Base-by-base conservation (phyloP, 2,113 vertebrate species). In the Oncorhynchus nerka region DNA sequence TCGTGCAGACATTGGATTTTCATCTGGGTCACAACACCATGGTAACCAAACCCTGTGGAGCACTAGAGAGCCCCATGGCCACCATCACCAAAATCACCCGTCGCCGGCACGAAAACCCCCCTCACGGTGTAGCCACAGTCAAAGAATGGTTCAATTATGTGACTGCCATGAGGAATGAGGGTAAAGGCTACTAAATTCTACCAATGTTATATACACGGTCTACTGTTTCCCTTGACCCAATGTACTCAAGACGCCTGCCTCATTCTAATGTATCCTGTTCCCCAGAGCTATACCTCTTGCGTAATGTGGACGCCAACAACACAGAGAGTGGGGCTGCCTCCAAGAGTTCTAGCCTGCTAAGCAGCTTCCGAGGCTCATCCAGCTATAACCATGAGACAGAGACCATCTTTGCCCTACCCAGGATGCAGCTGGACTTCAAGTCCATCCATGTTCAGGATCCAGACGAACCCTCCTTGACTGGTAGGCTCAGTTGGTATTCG, bases 131-230 rank as follows among this genome's bases (percentile, higher is more conserved):
- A 3, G 97, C 98, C 70, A 99, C 95, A 0, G 96, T 99, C 70
- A 98, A 99, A 81, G 98, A 99, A 59, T 99, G 98, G 98, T 99
- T 99, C 88, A 95, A 94, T 90, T 99, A 99, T 0, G 97, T 99
- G 65, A 99, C 97, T 64, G 98, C 98, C 83, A 99, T 98, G 70
- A 95, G 97, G 81, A 98, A 96, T 5, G 97, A 99, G 97, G 98
- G 98, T 99, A 78, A 74, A 64, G 12, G 32, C 7, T 20, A 32
- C 13, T 30, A 16, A 67, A 67, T 32, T 11, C 12, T 15, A 11
- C 39, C 39, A 12, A 45, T 45, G 39, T 12, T 9, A 45, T 45
- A 45, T 45, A 55, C 51, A 55, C 19, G 51, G 51, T 55, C 51
- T 19, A 19, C 51, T 55, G 51, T 55, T 55, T 55, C 16, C 51